Base-by-base conservation (phyloP, 2,888 invertebrate species). In the Acanthacorydalis orientalis region DNA sequence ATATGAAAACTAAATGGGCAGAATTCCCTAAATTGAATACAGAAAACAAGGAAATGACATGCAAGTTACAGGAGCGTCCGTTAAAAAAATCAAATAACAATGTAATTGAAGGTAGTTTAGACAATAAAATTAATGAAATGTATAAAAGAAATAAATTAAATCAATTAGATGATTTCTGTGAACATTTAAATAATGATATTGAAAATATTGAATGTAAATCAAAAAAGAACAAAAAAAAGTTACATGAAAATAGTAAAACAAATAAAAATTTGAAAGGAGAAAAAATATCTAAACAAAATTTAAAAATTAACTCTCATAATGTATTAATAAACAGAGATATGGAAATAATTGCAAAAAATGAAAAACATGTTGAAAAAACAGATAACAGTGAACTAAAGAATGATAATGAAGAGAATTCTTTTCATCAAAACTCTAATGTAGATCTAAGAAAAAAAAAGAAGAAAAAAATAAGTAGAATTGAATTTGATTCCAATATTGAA, bases 1-100 rank as follows among this genome's bases (percentile, higher is more conserved):
- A 66, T 52, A 64, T 68, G 43, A 66, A 68, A 54, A 65, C 68
- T 4, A 64, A 67, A 46, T 75, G 75, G 75, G 74, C 74, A 57
- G 70, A 73, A 49, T 75, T 76, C 62, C 70, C 74, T 31, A 52
- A 51, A 12, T 47, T 11, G 23, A 44, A 34, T 1, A 10, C 2
- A 43, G 37, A 31, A 44, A 37, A 42, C 43, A 44, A 38, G 2
- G 32, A 12, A 33, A 35, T 31, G 40, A 37, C 31, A n/a, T 15
- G 12, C 50, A 47, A 43, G 47, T 49, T 47, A 43, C 51, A 43
- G 48, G 46, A 48, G 43, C 33, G 47, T 44, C 41, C 35, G 31
- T 11, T 15, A 43, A 23, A 46, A 15, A 37, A 23, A 23, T 11
- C 31, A 12, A 44, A 33, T 31, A 32, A 35, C 47, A 51, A 48